These are phyloP conservation scores for Tympanuchus pallidicinctus DNA, from an alignment of 2,113 vertebrate species.

Conservation along the genomic window DNA sequence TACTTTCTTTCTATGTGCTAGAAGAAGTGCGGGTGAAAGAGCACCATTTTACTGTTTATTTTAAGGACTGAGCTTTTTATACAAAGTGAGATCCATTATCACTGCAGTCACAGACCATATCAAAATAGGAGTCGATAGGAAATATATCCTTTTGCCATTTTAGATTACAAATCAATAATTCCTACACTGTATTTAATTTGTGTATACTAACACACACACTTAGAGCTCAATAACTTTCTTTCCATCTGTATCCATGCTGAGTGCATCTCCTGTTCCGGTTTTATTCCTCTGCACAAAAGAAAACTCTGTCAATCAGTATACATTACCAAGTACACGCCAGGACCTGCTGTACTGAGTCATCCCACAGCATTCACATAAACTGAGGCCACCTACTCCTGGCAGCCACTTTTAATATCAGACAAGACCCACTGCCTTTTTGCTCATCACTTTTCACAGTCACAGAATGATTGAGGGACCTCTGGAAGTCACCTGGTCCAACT, in stretches of 20 bases:
- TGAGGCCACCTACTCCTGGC: not conserved
- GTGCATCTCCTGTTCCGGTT: not conserved
- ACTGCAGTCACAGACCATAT: not conserved
- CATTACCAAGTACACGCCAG: not conserved
- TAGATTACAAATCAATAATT: not conserved
- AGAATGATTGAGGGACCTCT: not conserved
- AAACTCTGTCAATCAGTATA: fast-evolving
- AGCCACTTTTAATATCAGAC: not conserved
- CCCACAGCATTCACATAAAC: not conserved
- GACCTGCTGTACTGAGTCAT: not conserved
- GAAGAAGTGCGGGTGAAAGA: not conserved
- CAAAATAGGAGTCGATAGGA: not conserved
- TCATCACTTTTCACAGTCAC: not conserved
- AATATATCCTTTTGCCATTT: not conserved
- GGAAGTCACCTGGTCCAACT: not conserved
- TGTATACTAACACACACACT: fast-evolving
- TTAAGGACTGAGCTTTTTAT: not conserved
- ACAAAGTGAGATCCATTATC: not conserved
- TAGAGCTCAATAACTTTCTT: not conserved
- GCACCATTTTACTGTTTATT: not conserved
- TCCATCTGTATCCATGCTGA: not conserved
- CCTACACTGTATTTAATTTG: not conserved
- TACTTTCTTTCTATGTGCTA: not conserved
- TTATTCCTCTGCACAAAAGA: not conserved
- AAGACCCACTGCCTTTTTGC: not conserved